Evolutionary conservation across 35 echinoderm and acorn worm species (phyloP).

Genomic region (Hemicentrotus pulcherrimus): DNA sequence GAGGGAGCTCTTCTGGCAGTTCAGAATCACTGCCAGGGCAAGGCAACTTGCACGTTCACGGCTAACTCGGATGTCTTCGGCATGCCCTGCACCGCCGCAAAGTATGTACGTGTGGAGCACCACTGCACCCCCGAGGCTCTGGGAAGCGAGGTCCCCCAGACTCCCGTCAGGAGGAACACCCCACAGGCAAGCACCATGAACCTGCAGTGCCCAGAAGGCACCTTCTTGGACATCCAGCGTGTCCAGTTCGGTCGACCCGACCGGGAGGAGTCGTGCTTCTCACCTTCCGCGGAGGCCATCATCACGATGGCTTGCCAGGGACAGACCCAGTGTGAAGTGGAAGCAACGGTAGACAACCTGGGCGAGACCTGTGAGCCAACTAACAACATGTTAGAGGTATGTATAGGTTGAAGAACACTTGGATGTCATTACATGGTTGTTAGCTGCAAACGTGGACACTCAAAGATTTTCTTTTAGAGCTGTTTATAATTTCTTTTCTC

Average conservation of each 20-base stretch:
- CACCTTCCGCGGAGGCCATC: background rate
- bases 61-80: background rate
- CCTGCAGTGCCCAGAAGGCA: slow-evolving; percentile 2
- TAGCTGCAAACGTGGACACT: too few species aligned
- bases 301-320: background rate
- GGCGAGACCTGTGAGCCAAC: background rate
- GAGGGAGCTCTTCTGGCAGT: background rate
- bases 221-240: background rate
- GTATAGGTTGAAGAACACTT: background rate
- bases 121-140: background rate
- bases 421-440: too few species aligned
- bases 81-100: background rate
- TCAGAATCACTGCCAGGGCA: background rate
- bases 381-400: background rate
- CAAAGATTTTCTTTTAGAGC: background rate
- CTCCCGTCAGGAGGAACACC: background rate
- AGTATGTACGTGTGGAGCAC: background rate
- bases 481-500: background rate
- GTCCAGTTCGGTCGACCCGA: background rate
- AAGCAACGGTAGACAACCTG: background rate
- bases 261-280: background rate
- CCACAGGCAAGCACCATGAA: background rate
- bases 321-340: background rate
- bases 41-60: slow-evolving; percentile 5
- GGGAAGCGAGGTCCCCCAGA: background rate